Percentiles rank a stretch among this genome's conserved stretches.
Evolutionary conservation across 2,888 invertebrate species (phyloP).

Genomic region (Unio delphinus): DNA sequence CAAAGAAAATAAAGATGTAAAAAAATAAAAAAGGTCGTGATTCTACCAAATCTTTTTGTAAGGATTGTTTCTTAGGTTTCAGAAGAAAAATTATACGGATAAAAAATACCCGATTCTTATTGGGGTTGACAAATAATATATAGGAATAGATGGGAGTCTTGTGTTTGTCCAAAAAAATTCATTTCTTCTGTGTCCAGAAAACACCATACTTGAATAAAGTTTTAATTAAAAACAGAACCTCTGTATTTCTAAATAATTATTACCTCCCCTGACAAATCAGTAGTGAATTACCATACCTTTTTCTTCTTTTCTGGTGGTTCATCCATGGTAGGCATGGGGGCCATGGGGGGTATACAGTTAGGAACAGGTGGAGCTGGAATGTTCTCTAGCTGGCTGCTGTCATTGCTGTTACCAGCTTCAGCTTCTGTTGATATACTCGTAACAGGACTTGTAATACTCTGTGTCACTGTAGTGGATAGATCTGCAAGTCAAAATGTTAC

Average conservation of each 20-base stretch:
- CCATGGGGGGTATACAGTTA: conserved; percentile 31
- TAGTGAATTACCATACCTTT: conserved; percentile 21
- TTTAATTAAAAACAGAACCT: too few relatives aligned
- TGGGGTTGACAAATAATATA: too few relatives aligned
- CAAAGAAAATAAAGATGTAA: too few relatives aligned
- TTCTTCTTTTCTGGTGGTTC: conserved; percentile 57
- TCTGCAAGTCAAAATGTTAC: conserved; percentile 7
- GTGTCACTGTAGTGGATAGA: conserved; percentile 56
- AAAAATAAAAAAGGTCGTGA: too few relatives aligned
- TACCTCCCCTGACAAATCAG: background rate
- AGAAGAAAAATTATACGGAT: too few relatives aligned
- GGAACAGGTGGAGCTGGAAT: conserved; percentile 23
- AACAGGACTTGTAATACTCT: conserved; percentile 62
- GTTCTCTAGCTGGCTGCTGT: conserved; percentile 33
- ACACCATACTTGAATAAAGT: too few relatives aligned
- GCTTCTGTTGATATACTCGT: conserved; percentile 54
- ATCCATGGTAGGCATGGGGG: conserved; percentile 24
- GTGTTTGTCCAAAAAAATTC: too few relatives aligned
- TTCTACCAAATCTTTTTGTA: too few relatives aligned
- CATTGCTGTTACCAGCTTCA: conserved; percentile 43
- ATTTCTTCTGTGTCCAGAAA: too few relatives aligned
- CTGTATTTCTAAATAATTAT: background rate
- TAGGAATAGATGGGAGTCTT: too few relatives aligned
- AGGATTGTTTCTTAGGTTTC: too few relatives aligned
- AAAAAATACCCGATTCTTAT: too few relatives aligned